Evolutionary conservation across 2,888 invertebrate genomes (phyloP), one percentile per base, ranked within the genome.

Genomic region (Andrena hattorfiana): DNA sequence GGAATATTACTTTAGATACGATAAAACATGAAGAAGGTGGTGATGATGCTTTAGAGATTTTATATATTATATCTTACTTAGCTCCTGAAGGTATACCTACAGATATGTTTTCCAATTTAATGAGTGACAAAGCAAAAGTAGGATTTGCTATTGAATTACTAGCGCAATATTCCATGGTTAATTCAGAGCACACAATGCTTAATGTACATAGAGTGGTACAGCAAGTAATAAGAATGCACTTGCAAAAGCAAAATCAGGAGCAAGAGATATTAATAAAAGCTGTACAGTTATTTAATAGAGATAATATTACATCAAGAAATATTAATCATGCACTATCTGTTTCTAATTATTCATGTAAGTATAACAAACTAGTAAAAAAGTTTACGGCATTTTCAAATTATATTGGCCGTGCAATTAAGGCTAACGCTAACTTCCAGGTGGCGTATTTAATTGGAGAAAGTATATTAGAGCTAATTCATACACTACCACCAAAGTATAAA

Each of bases 11-110:
- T 48, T 28, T 64, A 7, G 48, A 64, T 42, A 26, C 7, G 23
- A 48, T 48, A 16, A 1, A 16, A 26, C 16, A 16, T 20, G 26
- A 26, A n/a, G 7, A 64, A 26, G 7, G 16, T 16, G 64, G 28
- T 28, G 3, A 20, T 8, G 42, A 48, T 26, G 64, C 64, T 26
- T 26, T 48, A 28, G 1, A 28, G 16, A 64, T 64, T 42, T 63
- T 63, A 23, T 10, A 26, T 3, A 42, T 48, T 0, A 2, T 26
- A 28, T 64, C 48, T 16, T 64, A 64, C 16, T 48, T 64, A 6
- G 64, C 64, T 26, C 42, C 48, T 8, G 64, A 64, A 48, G 26
- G 26, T 26, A 64, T 64, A 64, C 42, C 64, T 0, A 64, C 26
- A 16, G 7, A 26, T 7, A 48, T 28, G 16, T 64, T 64, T 26